A percentile compares a stretch with the other conserved stretches of the same genome.
Conservation (phyloP, 2,888 invertebrate species). For the Halictus ligatus region DNA sequence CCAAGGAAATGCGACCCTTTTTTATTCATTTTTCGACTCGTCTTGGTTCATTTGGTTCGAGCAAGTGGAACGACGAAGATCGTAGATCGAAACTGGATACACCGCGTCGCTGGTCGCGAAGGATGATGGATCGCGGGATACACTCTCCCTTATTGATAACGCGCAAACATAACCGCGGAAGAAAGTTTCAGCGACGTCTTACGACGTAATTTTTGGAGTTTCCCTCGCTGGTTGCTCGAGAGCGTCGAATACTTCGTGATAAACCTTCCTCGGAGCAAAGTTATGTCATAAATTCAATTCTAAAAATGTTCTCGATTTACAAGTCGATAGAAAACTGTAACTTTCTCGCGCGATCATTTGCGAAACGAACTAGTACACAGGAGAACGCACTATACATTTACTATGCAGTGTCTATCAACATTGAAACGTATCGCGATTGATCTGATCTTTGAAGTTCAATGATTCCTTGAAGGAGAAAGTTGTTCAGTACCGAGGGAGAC, state of each 20-base stretch:
- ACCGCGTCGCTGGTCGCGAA: conserved; percentile 59
- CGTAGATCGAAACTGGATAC: conserved; percentile 36
- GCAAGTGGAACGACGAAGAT: conserved; percentile 9
- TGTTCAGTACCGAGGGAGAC: too few species aligned
- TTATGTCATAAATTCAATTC: not conserved
- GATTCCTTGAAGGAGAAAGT: too few species aligned
- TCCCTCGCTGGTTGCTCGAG: not conserved
- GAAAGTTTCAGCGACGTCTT: conserved; percentile 19
- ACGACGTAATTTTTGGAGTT: conserved; percentile 44
- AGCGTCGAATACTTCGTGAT: not conserved
- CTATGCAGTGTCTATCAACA: too few species aligned
- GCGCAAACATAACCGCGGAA: conserved; percentile 42
- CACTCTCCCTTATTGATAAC: conserved; percentile 65
- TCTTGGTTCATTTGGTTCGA: not conserved
- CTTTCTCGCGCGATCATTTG: not conserved
- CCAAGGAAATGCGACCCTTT: too few species aligned
- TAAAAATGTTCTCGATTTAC: not conserved
- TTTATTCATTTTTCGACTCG: too few species aligned
- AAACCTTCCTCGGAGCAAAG: too few species aligned
- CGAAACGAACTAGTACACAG: too few species aligned
- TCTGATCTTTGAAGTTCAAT: too few species aligned
- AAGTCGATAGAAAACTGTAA: not conserved
- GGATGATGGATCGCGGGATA: conserved; percentile 72
- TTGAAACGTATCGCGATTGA: too few species aligned
- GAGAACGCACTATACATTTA: too few species aligned